A percentile compares a stretch with the other conserved stretches of the same genome.
phyloP scores from a whole-genome alignment of 1,140 invertebrate genomes.

The Anoplolepis gracilipes region DNA sequence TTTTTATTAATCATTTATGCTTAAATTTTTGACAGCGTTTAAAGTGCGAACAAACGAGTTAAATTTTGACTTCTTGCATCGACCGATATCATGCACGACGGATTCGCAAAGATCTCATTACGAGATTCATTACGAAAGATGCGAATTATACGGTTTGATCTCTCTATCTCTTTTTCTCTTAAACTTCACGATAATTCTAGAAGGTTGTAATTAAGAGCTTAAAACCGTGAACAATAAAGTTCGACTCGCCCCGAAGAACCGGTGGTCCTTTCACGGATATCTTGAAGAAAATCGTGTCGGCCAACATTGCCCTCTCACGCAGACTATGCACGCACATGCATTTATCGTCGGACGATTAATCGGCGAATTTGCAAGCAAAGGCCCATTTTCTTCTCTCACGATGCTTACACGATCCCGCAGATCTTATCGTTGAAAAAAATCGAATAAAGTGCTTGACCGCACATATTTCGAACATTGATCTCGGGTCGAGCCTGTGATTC shows the following conservation, averaged over 20 bases:
- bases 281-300: conserved; percentile 29
- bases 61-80: background rate
- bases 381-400: background rate
- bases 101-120: background rate
- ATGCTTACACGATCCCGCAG: background rate
- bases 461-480: conserved; percentile 13
- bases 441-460: background rate
- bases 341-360: conserved; percentile 54
- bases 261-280: background rate
- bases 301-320: no score
- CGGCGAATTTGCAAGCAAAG: background rate
- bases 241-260: background rate
- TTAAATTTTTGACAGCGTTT: background rate
- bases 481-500: conserved; percentile 15
- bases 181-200: background rate
- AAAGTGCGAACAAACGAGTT: background rate
- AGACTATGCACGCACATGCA: background rate
- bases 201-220: conserved; percentile 64
- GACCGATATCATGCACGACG: background rate
- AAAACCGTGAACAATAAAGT: conserved; percentile 37
- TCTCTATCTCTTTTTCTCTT: background rate
- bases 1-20: background rate
- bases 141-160: background rate
- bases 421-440: conserved; percentile 7
- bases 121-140: background rate